Conservation (phyloP, 2,113 vertebrate genomes). For the Petromus typicus region DNA sequence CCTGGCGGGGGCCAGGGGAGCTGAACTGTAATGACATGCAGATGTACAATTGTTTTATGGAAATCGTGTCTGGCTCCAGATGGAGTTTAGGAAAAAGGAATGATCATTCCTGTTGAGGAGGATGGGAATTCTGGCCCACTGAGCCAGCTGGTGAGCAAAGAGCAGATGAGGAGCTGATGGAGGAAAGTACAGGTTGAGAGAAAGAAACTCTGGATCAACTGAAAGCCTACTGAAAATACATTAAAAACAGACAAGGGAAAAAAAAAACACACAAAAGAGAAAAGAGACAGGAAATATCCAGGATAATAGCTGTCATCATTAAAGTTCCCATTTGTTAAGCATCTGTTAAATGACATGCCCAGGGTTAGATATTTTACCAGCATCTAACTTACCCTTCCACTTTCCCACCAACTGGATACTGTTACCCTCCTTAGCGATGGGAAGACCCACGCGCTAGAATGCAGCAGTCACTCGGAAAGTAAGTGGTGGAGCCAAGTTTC, state of each 20-base stretch:
- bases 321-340: conserved; percentile 28
- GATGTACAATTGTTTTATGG: conserved; percentile 49
- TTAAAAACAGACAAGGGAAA: conserved; percentile 44
- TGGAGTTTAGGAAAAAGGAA: conserved; percentile 21
- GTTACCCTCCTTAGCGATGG: background rate
- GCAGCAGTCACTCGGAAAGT: background rate
- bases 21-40: conserved; percentile 31
- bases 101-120: background rate
- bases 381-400: background rate
- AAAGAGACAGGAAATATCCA: background rate
- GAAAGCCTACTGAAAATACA: conserved; percentile 31
- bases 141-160: background rate
- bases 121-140: background rate
- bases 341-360: background rate
- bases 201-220: conserved; percentile 31
- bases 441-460: background rate
- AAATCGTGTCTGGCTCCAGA: conserved; percentile 50
- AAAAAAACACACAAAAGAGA: background rate
- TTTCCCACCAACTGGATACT: background rate
- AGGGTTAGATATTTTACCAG: background rate
- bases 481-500: background rate
- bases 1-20: background rate
- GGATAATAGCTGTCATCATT: background rate
- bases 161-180: background rate
- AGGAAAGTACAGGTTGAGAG: background rate